Base-by-base conservation (phyloP, 1,140 invertebrate species). In the Homarus americanus region DNA sequence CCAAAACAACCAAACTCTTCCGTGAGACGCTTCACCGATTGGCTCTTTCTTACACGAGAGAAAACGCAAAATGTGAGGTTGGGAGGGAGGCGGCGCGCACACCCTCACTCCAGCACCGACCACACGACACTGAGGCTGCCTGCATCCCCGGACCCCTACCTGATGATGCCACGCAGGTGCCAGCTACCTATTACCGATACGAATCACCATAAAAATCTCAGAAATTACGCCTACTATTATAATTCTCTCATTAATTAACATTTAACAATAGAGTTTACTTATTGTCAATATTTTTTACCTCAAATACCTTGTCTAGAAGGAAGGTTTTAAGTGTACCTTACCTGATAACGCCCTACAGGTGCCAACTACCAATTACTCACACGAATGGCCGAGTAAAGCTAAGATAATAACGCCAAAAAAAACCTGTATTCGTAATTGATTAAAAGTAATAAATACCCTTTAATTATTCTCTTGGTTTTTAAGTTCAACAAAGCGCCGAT, bases 41-140 rank as follows among this genome's bases (percentile, higher is more conserved):
- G n/a, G n/a, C n/a, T n/a, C n/a, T n/a, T n/a, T 20, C 20, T 58
- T 20, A 15, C 12, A 20, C 24, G 5, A 69, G 28, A 69, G 63
- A 69, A 69, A 69, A 69, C 63, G 63, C 63, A 15, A 58, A 15
- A 7, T 24, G n/a, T 7, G 63, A 28, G 5, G 63, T 4, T 69
- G n/a, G 28, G 1, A 28, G 63, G 2, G 12, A 20, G 3, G 58
- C 58, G 58, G 63, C 63, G 63, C 28, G 28, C n/a, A 69, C 63
- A 69, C n/a, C 63, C 63, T 69, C 63, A 5, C 63, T 69, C 63
- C n/a, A 28, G n/a, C 63, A 69, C 63, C 63, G 63, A 69, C 63
- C 63, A 69, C 63, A 28, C 5, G 28, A 69, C 63, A 69, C 63
- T 69, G 28, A 69, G n/a, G 63, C 63, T 69, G 63, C n/a, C 63